Evolutionary conservation across 37 sponge, comb jelly and placozoan species (phyloP).

Genomic region (Beroe forskalii): DNA sequence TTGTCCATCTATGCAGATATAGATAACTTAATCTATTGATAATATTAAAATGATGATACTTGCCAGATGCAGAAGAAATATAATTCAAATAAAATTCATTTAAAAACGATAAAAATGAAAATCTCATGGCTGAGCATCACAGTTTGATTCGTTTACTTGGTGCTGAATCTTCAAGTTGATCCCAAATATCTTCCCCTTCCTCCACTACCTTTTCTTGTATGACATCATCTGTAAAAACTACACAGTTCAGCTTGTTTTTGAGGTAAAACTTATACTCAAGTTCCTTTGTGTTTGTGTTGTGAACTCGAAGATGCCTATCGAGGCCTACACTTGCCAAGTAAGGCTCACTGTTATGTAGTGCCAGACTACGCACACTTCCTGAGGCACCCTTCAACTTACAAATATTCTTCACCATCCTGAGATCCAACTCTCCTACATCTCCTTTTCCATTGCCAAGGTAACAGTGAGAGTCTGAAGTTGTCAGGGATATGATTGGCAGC

Average conservation of each 20-base stretch:
- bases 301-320: slow-evolving; percentile 2
- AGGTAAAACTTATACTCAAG: slow-evolving; percentile 42
- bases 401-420: not conserved
- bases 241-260: slow-evolving; percentile 59
- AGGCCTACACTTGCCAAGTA: slow-evolving; percentile 39
- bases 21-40: too few relatives aligned
- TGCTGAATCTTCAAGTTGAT: slow-evolving; percentile 12
- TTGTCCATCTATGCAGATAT: too few relatives aligned
- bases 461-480: not conserved
- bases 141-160: not conserved
- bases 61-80: too few relatives aligned
- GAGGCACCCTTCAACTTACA: slow-evolving; percentile 34
- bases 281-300: slow-evolving; percentile 1
- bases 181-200: slow-evolving; percentile 45
- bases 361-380: slow-evolving; percentile 19
- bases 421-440: not conserved
- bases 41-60: too few relatives aligned
- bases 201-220: slow-evolving; percentile 26
- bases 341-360: slow-evolving; percentile 1
- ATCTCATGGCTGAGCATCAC: too few relatives aligned
- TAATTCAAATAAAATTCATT: too few relatives aligned
- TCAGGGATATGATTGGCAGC: slow-evolving; percentile 7
- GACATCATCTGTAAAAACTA: slow-evolving; percentile 9
- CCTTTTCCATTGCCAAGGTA: slow-evolving; percentile 50
- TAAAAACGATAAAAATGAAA: too few relatives aligned